Conservation (phyloP, 2,888 invertebrate genomes). For the Leptothorax acervorum region DNA sequence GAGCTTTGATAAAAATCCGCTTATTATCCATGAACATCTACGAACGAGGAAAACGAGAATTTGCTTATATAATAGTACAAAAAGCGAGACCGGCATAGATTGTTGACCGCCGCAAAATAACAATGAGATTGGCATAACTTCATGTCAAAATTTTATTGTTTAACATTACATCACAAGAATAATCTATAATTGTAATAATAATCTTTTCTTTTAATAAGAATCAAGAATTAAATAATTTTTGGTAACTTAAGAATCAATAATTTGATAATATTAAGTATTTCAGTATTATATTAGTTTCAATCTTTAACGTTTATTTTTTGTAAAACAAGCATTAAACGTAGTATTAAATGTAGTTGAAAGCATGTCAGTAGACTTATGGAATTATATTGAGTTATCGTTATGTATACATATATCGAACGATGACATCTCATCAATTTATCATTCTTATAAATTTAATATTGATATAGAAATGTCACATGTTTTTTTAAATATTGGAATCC, state of each 20-base stretch:
- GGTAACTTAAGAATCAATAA: not conserved
- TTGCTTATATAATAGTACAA: conserved; percentile 27
- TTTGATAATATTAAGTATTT: conserved; percentile 6
- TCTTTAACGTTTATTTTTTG: not conserved
- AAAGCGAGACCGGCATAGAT: not conserved
- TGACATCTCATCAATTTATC: no score
- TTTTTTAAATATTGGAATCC: conserved; percentile 10
- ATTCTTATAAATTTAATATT: conserved; percentile 35
- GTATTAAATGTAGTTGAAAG: not conserved
- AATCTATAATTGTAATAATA: no score
- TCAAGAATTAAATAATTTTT: no score
- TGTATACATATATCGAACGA: not conserved
- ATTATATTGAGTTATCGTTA: conserved; percentile 1
- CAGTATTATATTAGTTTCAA: not conserved
- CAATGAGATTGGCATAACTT: not conserved
- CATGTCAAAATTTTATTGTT: not conserved
- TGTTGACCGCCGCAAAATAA: not conserved
- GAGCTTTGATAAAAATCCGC: conserved; percentile 24
- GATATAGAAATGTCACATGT: not conserved
- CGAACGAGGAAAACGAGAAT: not conserved
- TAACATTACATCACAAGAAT: not conserved
- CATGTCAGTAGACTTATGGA: not conserved
- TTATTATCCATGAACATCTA: conserved; percentile 29
- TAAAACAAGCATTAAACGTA: not conserved
- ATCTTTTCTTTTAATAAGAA: no score